These are phyloP conservation scores for Diplazon laetatorius DNA, from an alignment of 2,888 invertebrate genomes.

Conservation along the genomic window DNA sequence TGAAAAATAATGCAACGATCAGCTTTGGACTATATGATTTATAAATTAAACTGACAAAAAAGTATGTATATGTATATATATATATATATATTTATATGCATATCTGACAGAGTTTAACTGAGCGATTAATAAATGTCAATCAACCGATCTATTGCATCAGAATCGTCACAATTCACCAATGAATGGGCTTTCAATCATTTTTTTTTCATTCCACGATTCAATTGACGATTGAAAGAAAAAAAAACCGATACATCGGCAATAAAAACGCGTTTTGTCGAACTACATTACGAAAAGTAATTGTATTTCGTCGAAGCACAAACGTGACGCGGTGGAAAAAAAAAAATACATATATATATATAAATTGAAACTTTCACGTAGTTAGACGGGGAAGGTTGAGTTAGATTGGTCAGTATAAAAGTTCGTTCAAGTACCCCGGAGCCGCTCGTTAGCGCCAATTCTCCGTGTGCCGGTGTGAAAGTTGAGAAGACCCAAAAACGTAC, in stretches of 20 bases:
- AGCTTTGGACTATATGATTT: too few relatives aligned
- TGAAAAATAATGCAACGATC: too few relatives aligned
- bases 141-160: not conserved
- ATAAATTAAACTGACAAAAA: too few relatives aligned
- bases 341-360: not conserved
- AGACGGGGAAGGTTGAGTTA: conserved; percentile 46
- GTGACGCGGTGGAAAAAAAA: not conserved
- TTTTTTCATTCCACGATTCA: too few relatives aligned
- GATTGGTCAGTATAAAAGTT: conserved; percentile 56
- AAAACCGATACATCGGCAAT: not conserved
- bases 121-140: not conserved
- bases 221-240: too few relatives aligned
- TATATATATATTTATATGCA: too few relatives aligned
- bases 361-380: conserved; percentile 17
- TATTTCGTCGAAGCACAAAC: not conserved
- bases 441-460: conserved; percentile 63
- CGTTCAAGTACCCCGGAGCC: conserved; percentile 32
- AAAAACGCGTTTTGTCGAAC: not conserved
- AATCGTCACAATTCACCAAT: not conserved
- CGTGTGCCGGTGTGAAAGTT: conserved; percentile 44
- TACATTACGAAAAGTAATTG: conserved; percentile 2
- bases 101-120: too few relatives aligned
- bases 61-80: too few relatives aligned
- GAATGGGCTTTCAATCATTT: not conserved
- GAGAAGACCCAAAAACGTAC: conserved; percentile 52